Evolutionary conservation across 2,113 vertebrate genomes (phyloP), one percentile per base, ranked within the genome.

Genomic region (Numida meleagris): DNA sequence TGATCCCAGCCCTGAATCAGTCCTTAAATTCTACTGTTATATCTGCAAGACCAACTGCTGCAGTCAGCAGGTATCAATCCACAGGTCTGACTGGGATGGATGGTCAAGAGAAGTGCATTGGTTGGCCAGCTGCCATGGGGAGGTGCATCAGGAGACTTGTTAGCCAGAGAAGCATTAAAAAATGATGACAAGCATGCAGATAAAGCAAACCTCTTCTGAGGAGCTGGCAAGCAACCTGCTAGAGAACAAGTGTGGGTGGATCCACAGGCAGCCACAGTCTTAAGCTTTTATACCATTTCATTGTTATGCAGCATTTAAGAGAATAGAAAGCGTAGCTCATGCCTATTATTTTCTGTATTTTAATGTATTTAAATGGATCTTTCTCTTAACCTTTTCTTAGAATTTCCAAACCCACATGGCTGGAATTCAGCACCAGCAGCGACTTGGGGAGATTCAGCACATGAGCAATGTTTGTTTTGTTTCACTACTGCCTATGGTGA

Each of bases 401-500:
- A 99, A 98, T 93, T 99, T 99, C 96, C 99, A 99, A 84, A 97
- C 98, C 94, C 99, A 99, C 92, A 98, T 99, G 98, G 98, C 97
- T 48, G 99, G 98, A 34, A 90, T 98, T 93, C 98, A 98, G 83
- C 99, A 99, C 96, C 99, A 99, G 97, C 98, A 99, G 96, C 98
- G 98, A 82, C 99, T 99, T 84, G 98, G 98, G 96, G 99, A 99
- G 92, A 98, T 99, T 90, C 99, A 99, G 91, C 99, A 99, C 95
- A 98, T 98, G 97, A 99, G 98, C 95, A 99, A 99, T 5, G 98
- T 99, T 77, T 99, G 99, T 91, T 98, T 99, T 82, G 98, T 99
- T 92, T 99, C 99, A 4, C 95, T 99, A 63, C 97, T 99, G 96
- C 99, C 99, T 7, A 96, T 98, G 93, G 98, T 99, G 80, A 99